Evolutionary conservation across 1,140 invertebrate species (phyloP).

Genomic region (Drosophila orena): DNA sequence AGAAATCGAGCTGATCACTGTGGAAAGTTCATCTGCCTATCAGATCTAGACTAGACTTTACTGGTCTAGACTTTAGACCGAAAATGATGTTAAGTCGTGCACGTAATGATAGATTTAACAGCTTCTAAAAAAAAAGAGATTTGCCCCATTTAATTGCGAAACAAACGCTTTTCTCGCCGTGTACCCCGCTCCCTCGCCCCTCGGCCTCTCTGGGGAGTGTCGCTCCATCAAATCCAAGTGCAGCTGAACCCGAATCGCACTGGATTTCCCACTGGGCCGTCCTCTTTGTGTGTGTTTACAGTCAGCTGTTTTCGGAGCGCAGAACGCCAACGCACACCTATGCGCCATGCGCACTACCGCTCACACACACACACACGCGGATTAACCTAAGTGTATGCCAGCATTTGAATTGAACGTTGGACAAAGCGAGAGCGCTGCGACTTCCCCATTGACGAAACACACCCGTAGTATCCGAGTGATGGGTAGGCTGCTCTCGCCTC

Average conservation of each 20-base stretch:
- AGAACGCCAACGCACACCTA: slow-evolving; percentile 7
- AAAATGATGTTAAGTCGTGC: not conserved
- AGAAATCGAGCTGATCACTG: not conserved
- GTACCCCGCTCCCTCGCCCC: not conserved
- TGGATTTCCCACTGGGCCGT: slow-evolving; percentile 42
- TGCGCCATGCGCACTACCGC: slow-evolving; percentile 15
- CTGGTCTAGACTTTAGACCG: no score
- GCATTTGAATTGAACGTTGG: slow-evolving; percentile 40
- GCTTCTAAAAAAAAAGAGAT: not conserved
- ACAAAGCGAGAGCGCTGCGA: slow-evolving; percentile 35
- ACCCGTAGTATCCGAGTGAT: slow-evolving; percentile 20
- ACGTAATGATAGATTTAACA: not conserved
- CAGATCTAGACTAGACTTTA: no score
- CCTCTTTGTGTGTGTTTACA: slow-evolving; percentile 57
- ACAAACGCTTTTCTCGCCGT: slow-evolving; percentile 4
- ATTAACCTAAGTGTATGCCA: slow-evolving; percentile 46
- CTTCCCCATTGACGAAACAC: slow-evolving; percentile 50
- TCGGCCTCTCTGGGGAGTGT: not conserved
- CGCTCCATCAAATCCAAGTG: slow-evolving; percentile 37
- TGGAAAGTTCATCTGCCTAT: no score
- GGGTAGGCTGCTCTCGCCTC: not conserved
- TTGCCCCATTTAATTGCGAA: not conserved
- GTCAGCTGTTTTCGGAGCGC: slow-evolving; percentile 60
- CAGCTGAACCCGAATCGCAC: slow-evolving; percentile 40
- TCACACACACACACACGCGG: slow-evolving; percentile 12